Conservation (phyloP, 2,113 vertebrate genomes). For the Neogale vison region DNA sequence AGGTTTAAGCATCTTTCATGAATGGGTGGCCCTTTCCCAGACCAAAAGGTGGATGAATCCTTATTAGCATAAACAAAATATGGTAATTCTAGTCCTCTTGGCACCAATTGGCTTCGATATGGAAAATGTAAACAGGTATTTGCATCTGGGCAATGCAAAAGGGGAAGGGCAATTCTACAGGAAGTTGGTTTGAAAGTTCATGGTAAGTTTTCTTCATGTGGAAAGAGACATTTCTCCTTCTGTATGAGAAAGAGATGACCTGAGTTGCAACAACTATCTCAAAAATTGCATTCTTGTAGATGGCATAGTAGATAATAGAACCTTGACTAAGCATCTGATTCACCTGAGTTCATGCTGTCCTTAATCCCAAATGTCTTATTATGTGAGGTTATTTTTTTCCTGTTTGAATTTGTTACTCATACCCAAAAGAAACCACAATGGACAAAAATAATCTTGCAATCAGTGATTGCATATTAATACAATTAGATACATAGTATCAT, state of each 20-base stretch:
- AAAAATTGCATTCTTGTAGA: neutral
- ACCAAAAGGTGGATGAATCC: neutral
- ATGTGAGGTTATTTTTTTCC: neutral
- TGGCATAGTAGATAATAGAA: neutral
- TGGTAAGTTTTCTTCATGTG: neutral
- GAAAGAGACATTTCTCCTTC: neutral
- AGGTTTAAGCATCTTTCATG: neutral
- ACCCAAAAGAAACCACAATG: neutral
- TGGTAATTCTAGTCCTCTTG: neutral
- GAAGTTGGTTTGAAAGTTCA: neutral
- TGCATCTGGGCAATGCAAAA: neutral
- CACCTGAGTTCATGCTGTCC: neutral
- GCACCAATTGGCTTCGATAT: neutral
- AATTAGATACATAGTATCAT: neutral
- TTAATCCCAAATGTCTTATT: neutral
- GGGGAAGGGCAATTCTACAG: no score
- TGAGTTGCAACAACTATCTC: neutral
- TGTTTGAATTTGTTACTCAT: neutral
- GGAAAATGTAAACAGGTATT: neutral
- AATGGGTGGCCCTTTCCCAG: neutral
- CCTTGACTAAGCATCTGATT: neutral
- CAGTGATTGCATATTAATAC: neutral
- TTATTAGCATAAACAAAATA: neutral
- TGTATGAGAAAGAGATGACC: neutral
- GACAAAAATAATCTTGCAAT: neutral